Percentiles rank a stretch among this genome's conserved stretches.
These are phyloP conservation scores for Torymus tubicola DNA, from an alignment of 2,888 invertebrate genomes.

Conservation along the genomic window DNA sequence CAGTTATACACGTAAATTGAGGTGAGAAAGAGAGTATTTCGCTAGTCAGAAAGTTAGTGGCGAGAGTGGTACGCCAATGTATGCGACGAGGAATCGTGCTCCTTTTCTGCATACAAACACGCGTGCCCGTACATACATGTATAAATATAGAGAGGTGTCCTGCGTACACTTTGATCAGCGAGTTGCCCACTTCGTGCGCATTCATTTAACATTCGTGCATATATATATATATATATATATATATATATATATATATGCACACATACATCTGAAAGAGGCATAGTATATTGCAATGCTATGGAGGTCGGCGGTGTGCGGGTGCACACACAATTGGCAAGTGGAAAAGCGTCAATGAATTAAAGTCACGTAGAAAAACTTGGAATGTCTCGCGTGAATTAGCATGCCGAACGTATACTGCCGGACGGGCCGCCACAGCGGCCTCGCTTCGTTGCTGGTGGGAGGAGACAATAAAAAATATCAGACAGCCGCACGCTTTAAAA, in stretches of 20 bases:
- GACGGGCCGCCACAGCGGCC: slow-evolving; percentile 48
- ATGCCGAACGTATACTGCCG: slow-evolving; percentile 64
- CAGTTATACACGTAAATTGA: slow-evolving; percentile 42
- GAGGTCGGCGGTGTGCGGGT: too few species aligned
- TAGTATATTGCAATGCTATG: slow-evolving; percentile 8
- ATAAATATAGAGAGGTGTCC: too few species aligned
- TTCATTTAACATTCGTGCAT: too few species aligned
- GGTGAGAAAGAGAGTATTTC: slow-evolving; percentile 2
- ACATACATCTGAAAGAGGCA: background rate
- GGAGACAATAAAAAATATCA: slow-evolving; percentile 66
- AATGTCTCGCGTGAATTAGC: slow-evolving; percentile 64
- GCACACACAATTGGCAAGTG: slow-evolving; percentile 59
- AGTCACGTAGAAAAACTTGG: slow-evolving; percentile 74
- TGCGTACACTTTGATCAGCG: too few species aligned
- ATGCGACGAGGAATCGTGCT: slow-evolving; percentile 36
- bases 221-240: too few species aligned
- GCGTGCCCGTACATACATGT: too few species aligned
- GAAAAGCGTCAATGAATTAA: slow-evolving; percentile 66
- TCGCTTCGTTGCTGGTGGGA: slow-evolving; percentile 27
- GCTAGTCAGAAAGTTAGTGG: slow-evolving; percentile 39
- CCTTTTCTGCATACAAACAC: background rate
- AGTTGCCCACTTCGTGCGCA: too few species aligned
- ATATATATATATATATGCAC: too few species aligned
- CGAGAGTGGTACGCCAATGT: background rate
- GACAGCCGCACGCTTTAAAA: slow-evolving; percentile 34